These are phyloP conservation scores for Yponomeuta plumbellus DNA, from an alignment of 2,888 invertebrate genomes.

Conservation along the genomic window DNA sequence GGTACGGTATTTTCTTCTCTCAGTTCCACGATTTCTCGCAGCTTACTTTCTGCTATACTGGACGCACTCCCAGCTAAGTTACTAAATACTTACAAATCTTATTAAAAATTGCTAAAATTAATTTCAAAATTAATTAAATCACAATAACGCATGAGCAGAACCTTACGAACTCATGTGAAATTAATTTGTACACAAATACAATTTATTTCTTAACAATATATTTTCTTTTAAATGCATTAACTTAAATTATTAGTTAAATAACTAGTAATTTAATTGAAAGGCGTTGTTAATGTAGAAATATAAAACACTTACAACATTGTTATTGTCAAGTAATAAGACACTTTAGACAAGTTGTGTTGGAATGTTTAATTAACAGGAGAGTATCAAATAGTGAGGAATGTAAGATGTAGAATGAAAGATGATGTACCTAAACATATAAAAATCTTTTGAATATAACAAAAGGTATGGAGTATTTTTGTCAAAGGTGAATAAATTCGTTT, in stretches of 20 bases:
- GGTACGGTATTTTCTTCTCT: neutral
- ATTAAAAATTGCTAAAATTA: neutral
- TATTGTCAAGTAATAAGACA: constrained; percentile 13
- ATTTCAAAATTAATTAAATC: constrained; percentile 39
- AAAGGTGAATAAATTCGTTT: constrained; percentile 8
- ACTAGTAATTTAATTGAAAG: neutral
- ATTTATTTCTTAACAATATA: constrained; percentile 34
- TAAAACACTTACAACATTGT: constrained; percentile 14
- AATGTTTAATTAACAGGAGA: constrained; percentile 33
- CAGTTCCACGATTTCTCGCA: neutral
- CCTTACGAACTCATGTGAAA: constrained; percentile 50
- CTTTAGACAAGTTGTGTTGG: neutral
- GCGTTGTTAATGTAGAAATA: neutral
- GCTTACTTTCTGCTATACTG: neutral
- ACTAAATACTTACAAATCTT: neutral
- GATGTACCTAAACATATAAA: neutral
- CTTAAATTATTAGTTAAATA: constrained; percentile 31
- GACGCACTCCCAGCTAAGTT: neutral
- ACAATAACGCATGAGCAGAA: constrained; percentile 57
- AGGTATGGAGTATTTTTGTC: constrained; percentile 7
- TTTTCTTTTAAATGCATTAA: constrained; percentile 65
- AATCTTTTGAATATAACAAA: neutral
- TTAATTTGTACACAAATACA: constrained; percentile 58
- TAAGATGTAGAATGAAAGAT: neutral
- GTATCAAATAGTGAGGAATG: constrained; percentile 20